phyloP scores from a whole-genome alignment of 2,113 vertebrate species.

The Acanthisitta chloris region DNA sequence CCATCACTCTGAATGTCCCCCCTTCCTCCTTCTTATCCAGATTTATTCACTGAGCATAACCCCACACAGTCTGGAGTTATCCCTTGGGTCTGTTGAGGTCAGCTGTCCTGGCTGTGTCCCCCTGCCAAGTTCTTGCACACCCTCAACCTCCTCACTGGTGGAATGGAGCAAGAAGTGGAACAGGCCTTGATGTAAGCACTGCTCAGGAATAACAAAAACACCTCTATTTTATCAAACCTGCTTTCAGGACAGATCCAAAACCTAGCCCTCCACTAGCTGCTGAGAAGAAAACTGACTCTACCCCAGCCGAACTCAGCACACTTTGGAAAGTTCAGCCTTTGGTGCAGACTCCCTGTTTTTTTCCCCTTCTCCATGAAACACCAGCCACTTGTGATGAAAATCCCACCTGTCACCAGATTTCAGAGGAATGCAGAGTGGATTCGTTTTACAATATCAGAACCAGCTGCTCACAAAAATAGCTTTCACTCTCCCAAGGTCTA shows the following conservation, averaged over 20 bases:
- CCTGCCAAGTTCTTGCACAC: neutral
- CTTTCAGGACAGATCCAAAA: neutral
- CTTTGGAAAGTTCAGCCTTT: neutral
- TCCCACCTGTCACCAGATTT: neutral
- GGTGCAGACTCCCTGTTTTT: accelerated
- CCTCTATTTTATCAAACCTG: neutral
- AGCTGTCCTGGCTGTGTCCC: neutral
- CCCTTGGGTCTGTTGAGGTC: neutral
- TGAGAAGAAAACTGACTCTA: neutral
- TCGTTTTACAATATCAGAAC: conserved; percentile 19
- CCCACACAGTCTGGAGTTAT: neutral
- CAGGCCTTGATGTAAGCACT: neutral
- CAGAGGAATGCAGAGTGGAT: conserved; percentile 1
- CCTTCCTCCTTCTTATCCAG: neutral
- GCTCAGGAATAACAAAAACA: neutral
- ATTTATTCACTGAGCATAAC: neutral
- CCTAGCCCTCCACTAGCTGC: neutral
- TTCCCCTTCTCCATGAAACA: neutral
- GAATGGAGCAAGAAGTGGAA: neutral
- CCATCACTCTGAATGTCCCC: neutral
- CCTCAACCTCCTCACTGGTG: neutral
- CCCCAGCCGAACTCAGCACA: neutral
- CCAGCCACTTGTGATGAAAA: neutral
- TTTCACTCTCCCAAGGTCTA: conserved; percentile 26
- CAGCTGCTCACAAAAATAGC: conserved; percentile 35